A percentile compares a stretch with the other conserved stretches of the same genome.
Evolutionary conservation across 2,797 vertebrate species (phyloP).

Genomic region (Sebastes baramenuke): DNA sequence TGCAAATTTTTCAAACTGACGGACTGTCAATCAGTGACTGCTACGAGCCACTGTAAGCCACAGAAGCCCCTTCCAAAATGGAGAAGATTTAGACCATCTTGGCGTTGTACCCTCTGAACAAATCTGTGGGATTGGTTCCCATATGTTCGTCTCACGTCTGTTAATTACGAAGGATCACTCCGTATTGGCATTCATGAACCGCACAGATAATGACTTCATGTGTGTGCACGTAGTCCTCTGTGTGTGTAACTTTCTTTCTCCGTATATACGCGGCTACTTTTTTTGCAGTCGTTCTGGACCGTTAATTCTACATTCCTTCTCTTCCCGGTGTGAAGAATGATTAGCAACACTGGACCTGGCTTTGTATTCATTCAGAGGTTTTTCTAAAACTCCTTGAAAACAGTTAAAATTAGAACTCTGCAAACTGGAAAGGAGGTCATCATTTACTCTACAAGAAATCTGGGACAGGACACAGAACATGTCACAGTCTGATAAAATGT

Average conservation of each 20-base stretch:
- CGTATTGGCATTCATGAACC: conserved; percentile 48
- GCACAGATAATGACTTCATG: conserved; percentile 42
- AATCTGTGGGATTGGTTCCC: conserved; percentile 83
- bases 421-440: conserved; percentile 86
- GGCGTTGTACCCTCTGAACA: conserved; percentile 75
- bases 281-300: neutral
- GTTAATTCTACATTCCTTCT: conserved; percentile 3
- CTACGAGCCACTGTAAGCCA: conserved; percentile 67
- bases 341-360: conserved; percentile 28
- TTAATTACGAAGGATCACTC: conserved; percentile 73
- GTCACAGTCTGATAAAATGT: conserved; percentile 66
- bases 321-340: neutral
- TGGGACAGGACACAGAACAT: conserved; percentile 83
- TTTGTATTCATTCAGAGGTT: conserved; percentile 68
- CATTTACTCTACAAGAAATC: conserved; percentile 82
- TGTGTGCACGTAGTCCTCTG: conserved; percentile 32
- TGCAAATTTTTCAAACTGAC: conserved; percentile 38
- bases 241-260: conserved; percentile 15
- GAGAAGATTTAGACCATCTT: conserved; percentile 78
- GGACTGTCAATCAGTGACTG: conserved; percentile 62
- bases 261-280: neutral
- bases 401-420: conserved; percentile 86
- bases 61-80: conserved; percentile 70
- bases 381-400: conserved; percentile 79
- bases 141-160: conserved; percentile 75